Evolutionary conservation across 2,797 vertebrate species (phyloP).

Genomic region (Acanthurus leucopareius): DNA sequence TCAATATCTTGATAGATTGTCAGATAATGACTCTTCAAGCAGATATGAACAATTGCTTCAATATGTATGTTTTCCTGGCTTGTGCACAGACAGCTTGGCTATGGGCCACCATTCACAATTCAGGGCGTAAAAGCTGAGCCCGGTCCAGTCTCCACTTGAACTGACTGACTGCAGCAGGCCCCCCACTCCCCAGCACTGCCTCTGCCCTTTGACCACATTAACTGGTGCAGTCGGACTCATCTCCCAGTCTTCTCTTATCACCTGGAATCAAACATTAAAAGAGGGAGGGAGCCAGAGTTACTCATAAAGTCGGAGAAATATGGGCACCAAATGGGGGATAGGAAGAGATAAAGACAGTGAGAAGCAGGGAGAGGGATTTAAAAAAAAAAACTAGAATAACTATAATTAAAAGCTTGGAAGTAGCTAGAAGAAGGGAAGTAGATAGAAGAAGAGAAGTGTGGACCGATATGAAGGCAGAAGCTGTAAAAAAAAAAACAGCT

Average conservation of each 20-base stretch:
- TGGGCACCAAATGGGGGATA: slow-evolving; percentile 25
- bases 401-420: slow-evolving; percentile 6
- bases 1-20: slow-evolving; percentile 79
- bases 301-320: slow-evolving; percentile 79
- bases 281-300: slow-evolving; percentile 72
- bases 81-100: slow-evolving; percentile 51
- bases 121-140: slow-evolving; percentile 46
- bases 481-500: background rate
- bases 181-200: slow-evolving; percentile 53
- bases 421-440: background rate
- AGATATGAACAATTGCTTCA: slow-evolving; percentile 74
- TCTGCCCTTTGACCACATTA: slow-evolving; percentile 89
- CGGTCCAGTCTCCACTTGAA: slow-evolving; percentile 52
- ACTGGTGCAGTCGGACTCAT: slow-evolving; percentile 77
- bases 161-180: slow-evolving; percentile 49
- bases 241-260: slow-evolving; percentile 82
- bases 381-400: slow-evolving; percentile 9
- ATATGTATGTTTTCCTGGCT: slow-evolving; percentile 63
- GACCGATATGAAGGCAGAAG: background rate
- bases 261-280: slow-evolving; percentile 86
- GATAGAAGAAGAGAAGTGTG: background rate
- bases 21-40: slow-evolving; percentile 71
- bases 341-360: slow-evolving; percentile 58
- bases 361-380: slow-evolving; percentile 1
- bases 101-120: slow-evolving; percentile 57